Evolutionary conservation across 1,140 invertebrate genomes (phyloP), one percentile per base, ranked within the genome.

Genomic region (Hirudo medicinalis): DNA sequence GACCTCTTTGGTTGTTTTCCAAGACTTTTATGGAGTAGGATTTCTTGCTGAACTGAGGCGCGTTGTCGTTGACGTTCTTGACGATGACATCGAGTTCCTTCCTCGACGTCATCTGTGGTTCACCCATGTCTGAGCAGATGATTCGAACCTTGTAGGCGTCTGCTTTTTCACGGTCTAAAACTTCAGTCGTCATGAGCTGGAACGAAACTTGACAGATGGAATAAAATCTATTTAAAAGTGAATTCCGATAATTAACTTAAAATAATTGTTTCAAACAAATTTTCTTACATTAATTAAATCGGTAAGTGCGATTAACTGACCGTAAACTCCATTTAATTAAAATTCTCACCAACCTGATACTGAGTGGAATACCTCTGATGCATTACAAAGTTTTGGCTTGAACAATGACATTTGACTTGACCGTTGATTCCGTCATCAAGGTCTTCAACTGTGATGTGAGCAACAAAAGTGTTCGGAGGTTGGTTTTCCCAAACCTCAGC

Each of bases 11-110:
- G 25, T 70, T 70, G 53, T 70, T 70, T 49, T 74, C 73, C 40
- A 29, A 29, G 11, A 71, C 70, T 27, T 43, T 53, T 49, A 71
- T 29, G n/a, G 43, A n/a, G 79, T 93, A 94, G 85, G 87, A 89
- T 0, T 87, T 85, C 76, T 89, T 87, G 73, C 87, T 87, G 82
- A 96, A 96, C n/a, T 86, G 82, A 0, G 94, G 94, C 2, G 90
- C 87, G 80, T 95, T 94, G 85, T 97, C 93, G 79, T 97, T 97
- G 8, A 90, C 90, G 79, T 96, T 92, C 0, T 86, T 89, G 43
- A 95, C 89, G 20, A 60, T 72, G 55, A 81, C 72, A 32, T 74
- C 55, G 5, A 80, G 75, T 11, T 60, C 75, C 3, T 90, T 85
- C 63, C 84, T 83, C 69, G 90, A 88, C 67, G 84, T 86, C 0